phyloP scores from a whole-genome alignment of 2,113 vertebrate genomes.

The Megaleporinus macrocephalus region DNA sequence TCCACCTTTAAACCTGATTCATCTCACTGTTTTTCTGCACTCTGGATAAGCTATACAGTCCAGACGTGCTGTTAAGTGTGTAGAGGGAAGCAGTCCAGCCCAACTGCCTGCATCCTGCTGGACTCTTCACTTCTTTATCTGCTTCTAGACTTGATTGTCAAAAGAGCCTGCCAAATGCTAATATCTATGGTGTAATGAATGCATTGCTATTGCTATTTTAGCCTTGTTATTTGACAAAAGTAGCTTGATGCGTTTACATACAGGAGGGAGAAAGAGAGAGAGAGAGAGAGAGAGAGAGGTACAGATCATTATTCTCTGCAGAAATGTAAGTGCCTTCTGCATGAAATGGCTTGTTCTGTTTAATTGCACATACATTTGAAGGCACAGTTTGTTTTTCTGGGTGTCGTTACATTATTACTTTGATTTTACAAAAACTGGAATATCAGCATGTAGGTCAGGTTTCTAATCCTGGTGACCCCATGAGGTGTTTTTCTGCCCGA shows the following conservation, averaged over 20 bases:
- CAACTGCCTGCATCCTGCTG: too few species aligned
- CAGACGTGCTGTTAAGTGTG: not conserved
- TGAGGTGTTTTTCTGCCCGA: too few species aligned
- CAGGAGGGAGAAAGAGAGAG: not conserved
- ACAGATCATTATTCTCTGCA: not conserved
- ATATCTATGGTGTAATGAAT: not conserved
- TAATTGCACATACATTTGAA: not conserved
- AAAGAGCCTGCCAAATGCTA: not conserved
- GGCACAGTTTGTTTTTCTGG: not conserved
- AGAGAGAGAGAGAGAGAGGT: not conserved
- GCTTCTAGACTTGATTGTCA: not conserved
- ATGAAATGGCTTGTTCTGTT: constrained; percentile 61
- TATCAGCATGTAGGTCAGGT: too few species aligned
- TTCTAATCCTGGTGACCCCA: too few species aligned
- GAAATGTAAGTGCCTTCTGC: constrained; percentile 37
- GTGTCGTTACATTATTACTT: too few species aligned
- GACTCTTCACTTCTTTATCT: not conserved
- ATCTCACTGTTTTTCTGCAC: not conserved
- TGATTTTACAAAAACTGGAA: too few species aligned
- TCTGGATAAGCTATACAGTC: not conserved
- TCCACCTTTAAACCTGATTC: too few species aligned
- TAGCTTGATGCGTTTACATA: not conserved
- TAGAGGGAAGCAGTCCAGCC: not conserved
- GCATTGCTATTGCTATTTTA: not conserved
- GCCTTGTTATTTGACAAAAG: not conserved